These are phyloP conservation scores for Platichthys flesus DNA, from an alignment of 2,113 vertebrate species.

Conservation along the genomic window DNA sequence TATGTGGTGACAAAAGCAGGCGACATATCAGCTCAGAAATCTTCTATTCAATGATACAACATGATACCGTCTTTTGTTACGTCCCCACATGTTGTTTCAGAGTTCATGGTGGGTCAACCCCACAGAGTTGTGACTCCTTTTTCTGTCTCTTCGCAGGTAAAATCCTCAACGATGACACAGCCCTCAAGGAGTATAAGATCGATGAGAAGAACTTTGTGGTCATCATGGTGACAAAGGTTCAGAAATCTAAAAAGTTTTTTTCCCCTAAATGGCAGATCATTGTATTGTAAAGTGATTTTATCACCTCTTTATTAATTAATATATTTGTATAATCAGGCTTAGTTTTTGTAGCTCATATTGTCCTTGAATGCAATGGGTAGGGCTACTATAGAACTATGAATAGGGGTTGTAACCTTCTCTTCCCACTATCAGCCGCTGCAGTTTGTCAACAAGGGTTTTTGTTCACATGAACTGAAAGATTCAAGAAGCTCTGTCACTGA, in stretches of 20 bases:
- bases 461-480: too few species aligned
- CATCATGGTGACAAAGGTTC: constrained; percentile 97
- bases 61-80: constrained; percentile 19
- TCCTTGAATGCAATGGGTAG: background rate
- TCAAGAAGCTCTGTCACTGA: background rate
- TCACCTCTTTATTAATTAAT: background rate
- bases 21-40: background rate
- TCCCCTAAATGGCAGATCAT: background rate
- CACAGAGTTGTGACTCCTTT: background rate
- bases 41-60: background rate
- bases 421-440: background rate
- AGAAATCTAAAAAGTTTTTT: background rate
- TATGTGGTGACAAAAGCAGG: constrained; percentile 17
- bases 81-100: background rate
- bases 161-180: constrained; percentile 94
- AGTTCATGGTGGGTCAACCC: background rate
- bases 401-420: too few species aligned
- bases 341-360: background rate
- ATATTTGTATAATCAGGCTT: background rate
- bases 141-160: constrained; percentile 84
- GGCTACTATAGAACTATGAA: too few species aligned
- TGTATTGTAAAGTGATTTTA: background rate
- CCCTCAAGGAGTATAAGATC: constrained; percentile 97
- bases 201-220: constrained; percentile 99
- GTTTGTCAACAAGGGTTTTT: background rate